A percentile compares a stretch with the other conserved stretches of the same genome.
Conservation (phyloP, 2,888 invertebrate species). For the Amorpha juglandis region DNA sequence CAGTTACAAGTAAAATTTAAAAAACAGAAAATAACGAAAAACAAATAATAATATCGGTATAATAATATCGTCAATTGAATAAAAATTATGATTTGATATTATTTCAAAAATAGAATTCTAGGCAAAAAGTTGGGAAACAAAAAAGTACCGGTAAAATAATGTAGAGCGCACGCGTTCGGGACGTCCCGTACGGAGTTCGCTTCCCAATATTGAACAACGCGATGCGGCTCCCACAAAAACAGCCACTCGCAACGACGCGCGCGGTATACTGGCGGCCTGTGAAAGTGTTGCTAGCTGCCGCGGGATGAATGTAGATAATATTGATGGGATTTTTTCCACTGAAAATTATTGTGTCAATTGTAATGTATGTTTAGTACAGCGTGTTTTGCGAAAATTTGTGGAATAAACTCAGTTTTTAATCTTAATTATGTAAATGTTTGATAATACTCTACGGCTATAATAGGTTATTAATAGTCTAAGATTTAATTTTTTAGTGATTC, state of each 20-base stretch:
- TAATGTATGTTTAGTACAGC: neutral
- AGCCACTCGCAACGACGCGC: constrained; percentile 77
- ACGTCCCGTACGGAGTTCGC: constrained; percentile 51
- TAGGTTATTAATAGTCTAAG: no score
- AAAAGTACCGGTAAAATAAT: constrained; percentile 34
- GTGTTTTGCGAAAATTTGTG: no score
- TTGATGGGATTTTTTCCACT: neutral
- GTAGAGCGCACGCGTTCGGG: constrained; percentile 26
- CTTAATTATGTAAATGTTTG: neutral
- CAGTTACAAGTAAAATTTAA: neutral
- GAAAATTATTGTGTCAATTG: neutral
- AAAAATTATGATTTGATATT: no score
- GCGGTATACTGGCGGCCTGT: constrained; percentile 69
- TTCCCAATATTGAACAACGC: constrained; percentile 37
- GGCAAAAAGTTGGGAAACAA: constrained; percentile 32
- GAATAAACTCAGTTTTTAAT: no score
- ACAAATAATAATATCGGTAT: no score
- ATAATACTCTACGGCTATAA: no score
- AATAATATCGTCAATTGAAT: no score
- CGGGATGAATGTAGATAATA: neutral
- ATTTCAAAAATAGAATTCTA: constrained; percentile 29
- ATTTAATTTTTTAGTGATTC: no score
- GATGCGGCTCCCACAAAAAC: constrained; percentile 47
- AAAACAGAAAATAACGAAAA: neutral
- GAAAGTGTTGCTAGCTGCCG: constrained; percentile 25